Percentiles rank a stretch among this genome's conserved stretches.
Conservation (phyloP, 1,140 invertebrate genomes). For the Pachyrhynchus sulphureomaculatus region DNA sequence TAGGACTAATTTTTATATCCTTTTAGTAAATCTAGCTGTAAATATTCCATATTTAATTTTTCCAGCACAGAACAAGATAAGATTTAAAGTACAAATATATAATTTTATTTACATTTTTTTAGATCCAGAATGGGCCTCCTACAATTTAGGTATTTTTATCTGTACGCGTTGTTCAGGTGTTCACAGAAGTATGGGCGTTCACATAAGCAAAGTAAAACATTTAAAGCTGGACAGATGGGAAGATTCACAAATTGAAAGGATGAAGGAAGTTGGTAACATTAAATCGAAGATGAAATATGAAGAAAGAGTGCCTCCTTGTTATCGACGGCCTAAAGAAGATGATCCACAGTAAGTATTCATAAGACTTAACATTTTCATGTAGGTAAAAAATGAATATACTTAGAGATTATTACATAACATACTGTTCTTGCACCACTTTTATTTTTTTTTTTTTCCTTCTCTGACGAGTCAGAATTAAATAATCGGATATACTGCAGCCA, state of each 20-base stretch:
- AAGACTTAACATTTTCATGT: no score
- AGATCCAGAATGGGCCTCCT: slow-evolving; percentile 91
- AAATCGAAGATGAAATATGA: slow-evolving; percentile 78
- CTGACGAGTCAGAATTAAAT: no score
- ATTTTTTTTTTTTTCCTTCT: no score
- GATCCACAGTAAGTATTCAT: slow-evolving; percentile 77
- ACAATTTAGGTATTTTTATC: slow-evolving; percentile 88
- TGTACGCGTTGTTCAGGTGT: slow-evolving; percentile 82
- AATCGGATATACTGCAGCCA: no score
- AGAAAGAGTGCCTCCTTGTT: slow-evolving; percentile 77
- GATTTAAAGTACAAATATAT: no score
- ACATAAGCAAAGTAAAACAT: slow-evolving; percentile 88
- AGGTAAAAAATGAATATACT: no score
- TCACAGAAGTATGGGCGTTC: slow-evolving; percentile 79
- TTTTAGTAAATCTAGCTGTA: no score
- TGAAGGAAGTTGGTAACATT: slow-evolving; percentile 80
- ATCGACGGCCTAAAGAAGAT: slow-evolving; percentile 72
- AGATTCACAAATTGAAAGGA: slow-evolving; percentile 74
- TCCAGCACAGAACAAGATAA: no score
- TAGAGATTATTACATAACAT: no score
- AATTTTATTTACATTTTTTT: slow-evolving; percentile 5
- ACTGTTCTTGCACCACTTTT: no score
- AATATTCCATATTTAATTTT: no score
- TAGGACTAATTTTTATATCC: no score
- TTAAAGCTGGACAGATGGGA: slow-evolving; percentile 84